These are phyloP conservation scores for Limenitis camilla DNA, from an alignment of 2,888 invertebrate species.

Conservation along the genomic window DNA sequence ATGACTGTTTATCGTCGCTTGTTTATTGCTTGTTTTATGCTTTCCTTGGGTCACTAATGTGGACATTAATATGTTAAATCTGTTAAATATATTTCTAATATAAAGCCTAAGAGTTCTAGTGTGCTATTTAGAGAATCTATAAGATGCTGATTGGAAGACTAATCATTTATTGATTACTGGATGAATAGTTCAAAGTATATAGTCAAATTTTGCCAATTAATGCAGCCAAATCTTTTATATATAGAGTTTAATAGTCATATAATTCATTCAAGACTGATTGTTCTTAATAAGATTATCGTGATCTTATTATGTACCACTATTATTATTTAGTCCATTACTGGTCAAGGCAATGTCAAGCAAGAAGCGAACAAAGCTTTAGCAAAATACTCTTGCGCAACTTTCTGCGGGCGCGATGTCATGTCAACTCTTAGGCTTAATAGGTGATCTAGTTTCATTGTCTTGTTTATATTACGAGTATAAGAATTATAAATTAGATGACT, in stretches of 20 bases:
- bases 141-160: too few species aligned
- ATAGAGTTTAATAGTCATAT: background rate
- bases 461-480: background rate
- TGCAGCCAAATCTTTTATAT: background rate
- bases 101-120: too few species aligned
- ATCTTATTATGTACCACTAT: slow-evolving; percentile 1
- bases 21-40: slow-evolving; percentile 9
- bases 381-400: slow-evolving; percentile 46
- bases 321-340: slow-evolving; percentile 27
- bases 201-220: too few species aligned
- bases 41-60: background rate
- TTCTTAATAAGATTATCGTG: background rate
- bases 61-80: background rate
- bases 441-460: background rate
- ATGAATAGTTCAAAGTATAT: too few species aligned
- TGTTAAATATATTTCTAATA: background rate
- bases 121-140: too few species aligned
- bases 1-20: slow-evolving; percentile 8
- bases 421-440: background rate
- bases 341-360: slow-evolving; percentile 42
- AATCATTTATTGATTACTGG: too few species aligned
- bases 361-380: slow-evolving; percentile 33
- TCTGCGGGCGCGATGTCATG: slow-evolving; percentile 12
- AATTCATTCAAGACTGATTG: background rate
- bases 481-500: background rate